Evolutionary conservation across 2,888 invertebrate genomes (phyloP).

Genomic region (Drosophila limbata): DNA sequence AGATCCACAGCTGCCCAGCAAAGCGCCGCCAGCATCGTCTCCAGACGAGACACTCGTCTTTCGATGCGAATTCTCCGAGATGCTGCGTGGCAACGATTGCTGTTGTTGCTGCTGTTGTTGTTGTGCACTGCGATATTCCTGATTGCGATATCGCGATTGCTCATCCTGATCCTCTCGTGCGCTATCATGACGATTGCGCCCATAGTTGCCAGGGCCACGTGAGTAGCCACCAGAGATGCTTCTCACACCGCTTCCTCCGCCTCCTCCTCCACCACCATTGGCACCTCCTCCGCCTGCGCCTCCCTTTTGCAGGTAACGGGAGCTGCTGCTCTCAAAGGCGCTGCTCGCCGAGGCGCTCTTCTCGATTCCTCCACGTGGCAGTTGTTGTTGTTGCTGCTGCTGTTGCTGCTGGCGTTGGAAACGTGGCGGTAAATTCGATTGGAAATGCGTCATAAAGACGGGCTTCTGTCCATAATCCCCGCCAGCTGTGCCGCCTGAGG

Average conservation of each 20-base stretch:
- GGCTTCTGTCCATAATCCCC: constrained; percentile 72
- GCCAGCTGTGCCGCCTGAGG: constrained; percentile 56
- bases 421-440: constrained; percentile 93
- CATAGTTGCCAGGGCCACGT: constrained; percentile 42
- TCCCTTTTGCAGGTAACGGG: constrained; percentile 76
- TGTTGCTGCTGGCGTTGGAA: constrained; percentile 91
- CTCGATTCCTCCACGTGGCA: constrained; percentile 64
- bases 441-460: constrained; percentile 90
- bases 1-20: constrained; percentile 29
- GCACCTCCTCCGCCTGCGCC: constrained; percentile 30
- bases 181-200: constrained; percentile 66
- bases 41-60: constrained; percentile 85
- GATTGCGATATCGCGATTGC: constrained; percentile 58
- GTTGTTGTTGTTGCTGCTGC: constrained; percentile 83
- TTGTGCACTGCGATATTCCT: constrained; percentile 59
- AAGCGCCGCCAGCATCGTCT: constrained; percentile 67
- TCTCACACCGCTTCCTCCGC: constrained; percentile 54
- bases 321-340: constrained; percentile 66
- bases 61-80: constrained; percentile 85
- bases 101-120: constrained; percentile 45
- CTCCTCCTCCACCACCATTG: constrained; percentile 38
- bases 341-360: constrained; percentile 78
- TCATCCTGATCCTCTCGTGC: constrained; percentile 65
- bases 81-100: constrained; percentile 83
- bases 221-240: constrained; percentile 60